Conservation (phyloP, 2,113 vertebrate species). For the Tyrannus savana region DNA sequence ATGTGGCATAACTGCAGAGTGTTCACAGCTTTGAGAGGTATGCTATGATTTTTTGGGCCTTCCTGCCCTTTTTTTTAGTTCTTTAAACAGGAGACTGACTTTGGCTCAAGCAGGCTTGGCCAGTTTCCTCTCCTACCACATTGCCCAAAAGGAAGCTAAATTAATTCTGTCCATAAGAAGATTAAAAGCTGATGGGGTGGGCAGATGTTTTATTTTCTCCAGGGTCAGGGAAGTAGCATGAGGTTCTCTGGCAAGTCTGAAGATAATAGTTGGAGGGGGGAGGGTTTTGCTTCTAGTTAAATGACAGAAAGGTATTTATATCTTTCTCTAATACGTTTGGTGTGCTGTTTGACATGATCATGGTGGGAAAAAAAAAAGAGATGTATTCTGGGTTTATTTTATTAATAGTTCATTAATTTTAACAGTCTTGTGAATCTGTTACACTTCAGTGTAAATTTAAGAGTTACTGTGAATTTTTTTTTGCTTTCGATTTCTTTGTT, state of each 20-base stretch:
- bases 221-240: not conserved
- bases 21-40: not conserved
- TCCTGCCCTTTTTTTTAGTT: not conserved
- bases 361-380: not conserved
- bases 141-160: constrained; percentile 21
- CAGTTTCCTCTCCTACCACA: not conserved
- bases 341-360: not conserved
- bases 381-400: not conserved
- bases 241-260: not conserved
- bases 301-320: not conserved
- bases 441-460: not conserved
- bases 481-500: not conserved
- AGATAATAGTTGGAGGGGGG: not conserved
- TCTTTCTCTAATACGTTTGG: not conserved
- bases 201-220: constrained; percentile 47
- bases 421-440: not conserved
- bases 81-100: not conserved
- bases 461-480: not conserved
- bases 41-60: not conserved
- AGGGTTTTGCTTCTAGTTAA: not conserved
- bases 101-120: not conserved
- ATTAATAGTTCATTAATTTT: not conserved
- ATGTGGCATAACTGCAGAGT: not conserved
- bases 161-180: constrained; percentile 12
- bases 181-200: constrained; percentile 31